phyloP scores from a whole-genome alignment of 2,888 invertebrate species.

The Ischnura elegans region DNA sequence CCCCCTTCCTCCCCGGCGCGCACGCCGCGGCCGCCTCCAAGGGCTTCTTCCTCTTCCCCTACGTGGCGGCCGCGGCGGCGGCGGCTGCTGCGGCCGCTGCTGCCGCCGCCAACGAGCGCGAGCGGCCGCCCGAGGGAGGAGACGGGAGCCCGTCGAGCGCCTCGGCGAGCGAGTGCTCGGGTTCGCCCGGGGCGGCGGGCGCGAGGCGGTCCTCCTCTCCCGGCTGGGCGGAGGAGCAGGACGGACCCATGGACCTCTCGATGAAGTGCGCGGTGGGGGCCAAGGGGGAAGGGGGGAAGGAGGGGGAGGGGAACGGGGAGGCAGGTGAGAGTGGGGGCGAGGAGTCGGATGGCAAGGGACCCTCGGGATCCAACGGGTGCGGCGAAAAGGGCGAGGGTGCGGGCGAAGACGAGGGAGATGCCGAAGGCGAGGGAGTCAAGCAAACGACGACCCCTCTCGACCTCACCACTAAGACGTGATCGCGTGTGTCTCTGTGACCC shows the following conservation, averaged over 20 bases:
- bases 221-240: conserved; percentile 36
- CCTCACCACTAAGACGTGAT: conserved; percentile 67
- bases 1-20: background rate
- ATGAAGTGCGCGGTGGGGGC: background rate
- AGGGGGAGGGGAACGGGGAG: conserved; percentile 28
- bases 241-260: conserved; percentile 66
- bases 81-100: conserved; percentile 36
- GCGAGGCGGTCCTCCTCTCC: conserved; percentile 8
- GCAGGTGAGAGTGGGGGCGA: conserved; percentile 26
- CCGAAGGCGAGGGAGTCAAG: background rate
- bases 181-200: conserved; percentile 34
- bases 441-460: conserved; percentile 52
- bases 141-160: background rate
- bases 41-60: conserved; percentile 47
- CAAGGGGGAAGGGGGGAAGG: background rate
- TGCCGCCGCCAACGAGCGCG: conserved; percentile 28
- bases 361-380: background rate
- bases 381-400: background rate
- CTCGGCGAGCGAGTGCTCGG: conserved; percentile 25
- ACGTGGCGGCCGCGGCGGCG: conserved; percentile 49
- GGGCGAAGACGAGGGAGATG: background rate
- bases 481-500: background rate
- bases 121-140: background rate
- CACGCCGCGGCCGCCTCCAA: conserved; percentile 19
- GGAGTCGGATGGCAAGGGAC: background rate